Base-by-base conservation (phyloP, 2,113 vertebrate species). In the Muntiacus reevesi region DNA sequence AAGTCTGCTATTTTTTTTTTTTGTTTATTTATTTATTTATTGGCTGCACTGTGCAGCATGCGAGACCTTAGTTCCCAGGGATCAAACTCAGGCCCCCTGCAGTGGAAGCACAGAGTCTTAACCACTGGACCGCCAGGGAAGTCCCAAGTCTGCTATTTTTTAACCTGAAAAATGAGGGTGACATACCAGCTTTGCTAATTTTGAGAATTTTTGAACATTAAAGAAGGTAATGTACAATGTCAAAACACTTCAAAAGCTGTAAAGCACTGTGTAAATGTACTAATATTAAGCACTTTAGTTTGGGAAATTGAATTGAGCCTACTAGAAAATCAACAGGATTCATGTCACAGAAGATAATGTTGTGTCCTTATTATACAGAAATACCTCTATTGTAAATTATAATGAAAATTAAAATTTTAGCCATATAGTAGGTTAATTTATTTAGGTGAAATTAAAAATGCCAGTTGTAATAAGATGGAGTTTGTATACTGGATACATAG, bases 401-500 rank as follows among this genome's bases (percentile, higher is more conserved):
- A 92, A 78, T 91, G 45, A 84, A 95, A 91, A 74, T 89, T 89
- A 84, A 86, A 15, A 64, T n/a, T 97, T 90, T 86, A 74, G 17
- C 47, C 71, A 59, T 64, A 91, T 23, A 45, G 19, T 91, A 84
- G 40, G 83, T 76, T 91, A 62, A 81, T 57, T 79, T 89, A 78
- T 55, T 93, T 92, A 78, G 16, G 17, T 64, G 33, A 64, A 43
- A 43, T 43, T 57, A 40, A 78, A 87, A 91, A 76, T 3, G n/a
- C 23, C 62, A 97, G 6, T 50, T 94, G 45, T 89, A 84, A 40
- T 91, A 79, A 78, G 57, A 25, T 36, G 11, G 76, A 54, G 47
- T n/a, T 33, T 67, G 2, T 52, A 91, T 83, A 88, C 76, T 93
- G 33, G 50, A 87, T 84, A 87, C 16, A 54, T 9, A 96, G 62